These are phyloP conservation scores for Heliangelus exortis DNA, from an alignment of 2,797 vertebrate genomes.

Conservation along the genomic window DNA sequence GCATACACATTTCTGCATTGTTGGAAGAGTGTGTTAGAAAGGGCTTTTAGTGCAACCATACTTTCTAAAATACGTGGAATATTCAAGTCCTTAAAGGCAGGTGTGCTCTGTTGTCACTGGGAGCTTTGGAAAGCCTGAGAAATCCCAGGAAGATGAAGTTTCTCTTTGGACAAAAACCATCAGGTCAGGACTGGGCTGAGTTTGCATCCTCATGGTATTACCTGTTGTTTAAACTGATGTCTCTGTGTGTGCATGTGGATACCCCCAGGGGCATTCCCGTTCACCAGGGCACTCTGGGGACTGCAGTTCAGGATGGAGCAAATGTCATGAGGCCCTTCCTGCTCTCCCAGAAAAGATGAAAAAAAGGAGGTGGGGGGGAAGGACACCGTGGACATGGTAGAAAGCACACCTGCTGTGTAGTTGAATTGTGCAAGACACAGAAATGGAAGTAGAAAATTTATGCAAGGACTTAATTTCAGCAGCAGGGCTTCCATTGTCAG, in stretches of 20 bases:
- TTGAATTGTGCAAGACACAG: background rate
- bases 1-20: background rate
- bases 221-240: background rate
- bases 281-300: no score
- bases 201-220: background rate
- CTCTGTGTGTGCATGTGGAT: accelerated
- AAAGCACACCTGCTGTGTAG: background rate
- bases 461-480: background rate
- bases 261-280: background rate
- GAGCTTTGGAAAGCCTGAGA: background rate
- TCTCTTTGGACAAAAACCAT: background rate
- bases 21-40: background rate
- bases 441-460: background rate
- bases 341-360: no score
- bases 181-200: background rate
- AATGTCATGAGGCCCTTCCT: background rate
- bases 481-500: background rate
- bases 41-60: background rate
- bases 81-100: background rate
- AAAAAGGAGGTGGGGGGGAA: accelerated
- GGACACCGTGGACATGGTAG: accelerated
- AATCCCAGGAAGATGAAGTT: background rate
- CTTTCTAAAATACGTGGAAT: background rate
- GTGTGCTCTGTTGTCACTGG: no score
- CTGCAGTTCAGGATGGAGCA: background rate